Evolutionary conservation across 2,797 vertebrate genomes (phyloP).

Genomic region (Sebastes trivittatus): DNA sequence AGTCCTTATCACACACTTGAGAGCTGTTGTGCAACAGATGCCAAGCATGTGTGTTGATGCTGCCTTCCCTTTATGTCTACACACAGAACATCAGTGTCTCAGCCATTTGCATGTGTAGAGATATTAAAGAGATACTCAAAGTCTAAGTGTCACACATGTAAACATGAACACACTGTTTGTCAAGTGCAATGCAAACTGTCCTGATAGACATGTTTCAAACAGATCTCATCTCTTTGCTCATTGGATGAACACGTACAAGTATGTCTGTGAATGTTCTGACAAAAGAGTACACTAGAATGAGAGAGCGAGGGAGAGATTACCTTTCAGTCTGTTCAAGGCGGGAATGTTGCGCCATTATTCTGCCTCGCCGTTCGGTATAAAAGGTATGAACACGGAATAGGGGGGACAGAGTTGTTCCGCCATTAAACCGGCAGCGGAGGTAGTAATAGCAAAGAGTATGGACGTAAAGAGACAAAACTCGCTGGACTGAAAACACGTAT

Average conservation of each 20-base stretch:
- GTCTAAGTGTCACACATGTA: background rate
- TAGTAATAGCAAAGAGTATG: no score
- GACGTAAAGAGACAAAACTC: no score
- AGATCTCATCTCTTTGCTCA: background rate
- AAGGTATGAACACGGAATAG: background rate
- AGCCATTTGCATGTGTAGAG: background rate
- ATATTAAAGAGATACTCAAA: background rate
- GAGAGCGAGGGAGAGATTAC: background rate
- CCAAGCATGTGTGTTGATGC: background rate
- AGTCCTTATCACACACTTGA: conserved; percentile 6
- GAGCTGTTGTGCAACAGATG: background rate
- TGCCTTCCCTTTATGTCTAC: background rate
- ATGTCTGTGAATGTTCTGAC: background rate
- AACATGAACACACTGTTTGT: background rate
- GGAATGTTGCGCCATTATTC: background rate
- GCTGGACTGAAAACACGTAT: no score
- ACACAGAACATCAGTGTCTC: background rate
- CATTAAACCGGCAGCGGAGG: no score
- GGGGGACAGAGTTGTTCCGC: no score
- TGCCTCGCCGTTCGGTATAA: background rate
- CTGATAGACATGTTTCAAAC: background rate
- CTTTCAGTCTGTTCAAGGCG: background rate
- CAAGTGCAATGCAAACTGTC: background rate
- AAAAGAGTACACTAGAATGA: no score
- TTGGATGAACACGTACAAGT: background rate